phyloP scores from a whole-genome alignment of 2,797 vertebrate species.

The Gambusia yucatana region DNA sequence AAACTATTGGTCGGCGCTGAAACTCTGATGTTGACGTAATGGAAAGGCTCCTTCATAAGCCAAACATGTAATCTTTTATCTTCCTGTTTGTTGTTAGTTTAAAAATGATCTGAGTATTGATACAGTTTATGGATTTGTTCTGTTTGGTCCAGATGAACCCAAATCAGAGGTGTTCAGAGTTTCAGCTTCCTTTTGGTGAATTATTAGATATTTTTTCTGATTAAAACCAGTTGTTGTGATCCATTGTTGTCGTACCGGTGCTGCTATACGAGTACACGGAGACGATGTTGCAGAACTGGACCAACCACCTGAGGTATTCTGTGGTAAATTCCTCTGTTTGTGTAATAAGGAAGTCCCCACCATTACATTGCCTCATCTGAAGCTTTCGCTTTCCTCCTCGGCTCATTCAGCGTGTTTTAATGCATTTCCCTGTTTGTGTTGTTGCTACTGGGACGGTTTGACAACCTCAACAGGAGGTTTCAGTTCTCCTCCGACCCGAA shows the following conservation, averaged over 20 bases:
- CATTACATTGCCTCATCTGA: neutral
- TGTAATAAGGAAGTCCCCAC: constrained; percentile 24
- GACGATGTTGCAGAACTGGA: neutral
- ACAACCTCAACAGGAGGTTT: neutral
- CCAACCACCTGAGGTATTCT: neutral
- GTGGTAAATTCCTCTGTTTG: neutral
- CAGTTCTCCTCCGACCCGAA: constrained; percentile 26
- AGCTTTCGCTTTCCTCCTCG: constrained; percentile 46
- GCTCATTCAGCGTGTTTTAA: neutral
- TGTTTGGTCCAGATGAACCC: neutral
- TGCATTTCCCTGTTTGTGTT: neutral
- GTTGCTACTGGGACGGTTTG: neutral
- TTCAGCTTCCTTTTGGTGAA: neutral
- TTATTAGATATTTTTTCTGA: neutral
- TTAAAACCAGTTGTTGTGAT: neutral
- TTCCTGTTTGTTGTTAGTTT: neutral
- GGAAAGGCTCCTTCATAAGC: neutral
- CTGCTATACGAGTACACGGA: neutral
- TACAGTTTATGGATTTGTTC: neutral
- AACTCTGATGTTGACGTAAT: neutral
- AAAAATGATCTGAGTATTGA: neutral
- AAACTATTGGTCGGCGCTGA: neutral
- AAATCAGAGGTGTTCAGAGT: neutral
- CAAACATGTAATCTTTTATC: neutral
- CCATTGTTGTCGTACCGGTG: neutral